Evolutionary conservation across 2,888 invertebrate genomes (phyloP).

Genomic region (Stictocephala bisonia): DNA sequence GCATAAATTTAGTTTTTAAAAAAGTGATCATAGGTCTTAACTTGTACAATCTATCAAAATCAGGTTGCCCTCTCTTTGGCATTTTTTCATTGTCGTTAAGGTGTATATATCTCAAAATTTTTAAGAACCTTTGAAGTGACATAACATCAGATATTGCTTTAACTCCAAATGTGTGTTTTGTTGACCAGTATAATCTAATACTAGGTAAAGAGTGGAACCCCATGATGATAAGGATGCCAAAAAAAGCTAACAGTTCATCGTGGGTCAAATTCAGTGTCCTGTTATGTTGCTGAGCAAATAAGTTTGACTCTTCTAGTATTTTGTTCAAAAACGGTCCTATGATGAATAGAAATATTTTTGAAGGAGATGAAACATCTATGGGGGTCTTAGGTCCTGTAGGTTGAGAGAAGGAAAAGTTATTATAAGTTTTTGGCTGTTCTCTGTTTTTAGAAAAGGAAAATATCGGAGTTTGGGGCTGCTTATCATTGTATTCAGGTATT

Average conservation of each 20-base stretch:
- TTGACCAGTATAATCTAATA: conserved; percentile 48
- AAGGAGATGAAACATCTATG: background rate
- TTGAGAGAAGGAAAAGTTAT: background rate
- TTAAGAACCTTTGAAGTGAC: conserved; percentile 52
- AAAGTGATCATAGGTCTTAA: conserved; percentile 61
- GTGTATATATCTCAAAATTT: conserved; percentile 53
- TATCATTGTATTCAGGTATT: background rate
- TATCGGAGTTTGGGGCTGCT: background rate
- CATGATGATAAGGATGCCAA: conserved; percentile 52
- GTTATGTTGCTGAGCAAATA: conserved; percentile 13
- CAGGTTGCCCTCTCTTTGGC: conserved; percentile 42
- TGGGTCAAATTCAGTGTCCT: conserved; percentile 15
- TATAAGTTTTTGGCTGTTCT: background rate
- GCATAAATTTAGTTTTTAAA: conserved; percentile 52
- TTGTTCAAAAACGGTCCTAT: background rate
- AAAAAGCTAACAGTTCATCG: conserved; percentile 39
- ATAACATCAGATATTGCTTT: conserved; percentile 49
- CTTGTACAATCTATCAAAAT: conserved; percentile 57
- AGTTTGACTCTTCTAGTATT: background rate
- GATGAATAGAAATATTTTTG: background rate
- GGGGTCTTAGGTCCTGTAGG: background rate
- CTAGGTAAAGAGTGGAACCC: conserved; percentile 51
- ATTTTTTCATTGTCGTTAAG: too few relatives aligned
- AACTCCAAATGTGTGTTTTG: conserved; percentile 47
- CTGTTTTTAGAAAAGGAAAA: background rate